Base-by-base conservation (phyloP, 2,888 invertebrate genomes). In the Agrotis puta region DNA sequence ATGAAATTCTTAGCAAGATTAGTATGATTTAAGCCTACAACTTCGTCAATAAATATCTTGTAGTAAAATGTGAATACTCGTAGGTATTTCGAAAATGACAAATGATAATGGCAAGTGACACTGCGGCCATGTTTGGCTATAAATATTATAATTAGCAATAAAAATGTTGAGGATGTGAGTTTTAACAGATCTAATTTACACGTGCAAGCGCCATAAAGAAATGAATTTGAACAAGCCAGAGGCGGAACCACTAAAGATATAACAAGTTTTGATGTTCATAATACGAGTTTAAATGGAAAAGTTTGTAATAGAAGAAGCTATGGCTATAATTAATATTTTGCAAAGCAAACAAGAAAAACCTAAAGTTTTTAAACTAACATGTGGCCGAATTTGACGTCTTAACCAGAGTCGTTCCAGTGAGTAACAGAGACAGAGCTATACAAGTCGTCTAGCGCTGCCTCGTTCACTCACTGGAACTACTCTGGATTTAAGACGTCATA, bases 131-230 rank as follows among this genome's bases (percentile, higher is more conserved):
- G 65, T 68, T 48, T 9, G 43, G 56, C 22, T 22, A 82, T 78
- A 82, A 67, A 76, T 72, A 57, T 74, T 70, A 64, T 59, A 75
- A 68, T 68, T 69, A 71, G 27, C n/a, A 13, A 54, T 75, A 64
- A 74, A 74, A 69, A 64, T 50, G 22, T 54, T 53, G 5, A 53
- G 48, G 57, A 69, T 47, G 22, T 62, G 58, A 50, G 43, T 65
- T 67, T 70, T 67, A 61, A 63, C 59, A 53, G 50, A 68, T 59
- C 18, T 54, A 16, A 53, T 73, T 70, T 66, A 64, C 53, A 53
- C 13, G 58, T 69, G 24, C 22, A 61, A 56, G 24, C 2, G 14
- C 2, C 20, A 22, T 61, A 63, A 51, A 50, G 43, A 33, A 22
- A 11, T 39, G 39, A 11, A 39, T 39, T 39, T 39, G 9, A 39